These are phyloP conservation scores for Zygogramma bicolorata DNA, from an alignment of 2,888 invertebrate genomes.

Conservation along the genomic window DNA sequence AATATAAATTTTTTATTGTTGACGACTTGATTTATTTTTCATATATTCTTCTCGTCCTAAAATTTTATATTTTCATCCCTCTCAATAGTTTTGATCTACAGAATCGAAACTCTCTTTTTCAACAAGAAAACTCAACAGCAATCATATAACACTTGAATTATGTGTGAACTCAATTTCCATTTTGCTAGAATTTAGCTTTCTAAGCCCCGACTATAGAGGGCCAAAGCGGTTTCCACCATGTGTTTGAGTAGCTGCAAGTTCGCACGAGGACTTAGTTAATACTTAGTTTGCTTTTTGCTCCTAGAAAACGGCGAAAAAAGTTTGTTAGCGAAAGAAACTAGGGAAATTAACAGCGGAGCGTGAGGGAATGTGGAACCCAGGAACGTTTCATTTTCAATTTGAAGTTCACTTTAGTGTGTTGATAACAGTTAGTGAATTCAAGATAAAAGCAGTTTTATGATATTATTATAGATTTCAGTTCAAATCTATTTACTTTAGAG, in stretches of 20 bases:
- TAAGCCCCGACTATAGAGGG: slow-evolving; percentile 14
- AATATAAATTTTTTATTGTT: too few relatives aligned
- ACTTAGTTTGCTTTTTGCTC: slow-evolving; percentile 32
- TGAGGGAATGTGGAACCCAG: not conserved
- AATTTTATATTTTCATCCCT: too few relatives aligned
- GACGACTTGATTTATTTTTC: too few relatives aligned
- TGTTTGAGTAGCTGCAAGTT: slow-evolving; percentile 35
- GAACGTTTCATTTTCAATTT: not conserved
- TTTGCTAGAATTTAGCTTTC: not conserved
- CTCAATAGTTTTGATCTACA: too few relatives aligned
- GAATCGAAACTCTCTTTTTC: too few relatives aligned
- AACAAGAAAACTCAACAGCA: too few relatives aligned
- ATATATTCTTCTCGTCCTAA: too few relatives aligned
- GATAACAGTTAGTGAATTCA: not conserved
- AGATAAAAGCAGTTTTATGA: too few relatives aligned
- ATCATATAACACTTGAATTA: too few relatives aligned
- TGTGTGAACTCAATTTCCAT: too few relatives aligned
- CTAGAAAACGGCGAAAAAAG: slow-evolving; percentile 21
- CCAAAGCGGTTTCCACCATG: slow-evolving; percentile 36
- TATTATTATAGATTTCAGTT: too few relatives aligned
- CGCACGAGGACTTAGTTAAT: slow-evolving; percentile 38
- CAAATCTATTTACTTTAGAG: too few relatives aligned
- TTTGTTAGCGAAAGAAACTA: slow-evolving; percentile 23
- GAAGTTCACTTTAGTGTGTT: not conserved
- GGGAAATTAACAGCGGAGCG: slow-evolving; percentile 20